Percentiles rank a stretch among this genome's conserved stretches.
Evolutionary conservation across 2,888 invertebrate genomes (phyloP).

Genomic region (Drosophila vallismaia): DNA sequence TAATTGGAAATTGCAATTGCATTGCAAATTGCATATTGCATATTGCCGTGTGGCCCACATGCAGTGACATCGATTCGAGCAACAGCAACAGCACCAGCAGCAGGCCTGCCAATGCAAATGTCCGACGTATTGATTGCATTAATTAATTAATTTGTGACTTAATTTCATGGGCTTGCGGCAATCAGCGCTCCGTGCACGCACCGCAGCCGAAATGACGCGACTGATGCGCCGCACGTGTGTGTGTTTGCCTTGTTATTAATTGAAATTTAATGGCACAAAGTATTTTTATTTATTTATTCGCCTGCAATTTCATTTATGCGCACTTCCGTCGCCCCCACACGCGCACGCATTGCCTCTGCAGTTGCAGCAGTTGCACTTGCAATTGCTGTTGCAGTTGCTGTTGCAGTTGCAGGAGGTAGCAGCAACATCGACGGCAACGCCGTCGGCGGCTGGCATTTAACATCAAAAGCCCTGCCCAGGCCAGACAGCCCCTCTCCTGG

Average conservation of each 20-base stretch:
- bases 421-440: conserved; percentile 16
- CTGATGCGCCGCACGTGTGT: conserved; percentile 66
- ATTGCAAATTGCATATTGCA: conserved; percentile 68
- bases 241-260: conserved; percentile 81
- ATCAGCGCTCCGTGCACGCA: conserved; percentile 72
- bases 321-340: conserved; percentile 65
- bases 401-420: conserved; percentile 57
- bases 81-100: neutral
- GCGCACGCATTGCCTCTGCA: conserved; percentile 2
- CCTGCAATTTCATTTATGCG: conserved; percentile 77
- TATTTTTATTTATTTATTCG: conserved; percentile 79
- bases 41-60: conserved; percentile 55
- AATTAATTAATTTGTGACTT: conserved; percentile 80
- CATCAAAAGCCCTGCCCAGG: conserved; percentile 65
- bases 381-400: conserved; percentile 78
- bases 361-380: conserved; percentile 39
- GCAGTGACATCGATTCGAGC: conserved; percentile 37
- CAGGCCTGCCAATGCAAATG: conserved; percentile 65
- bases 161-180: conserved; percentile 80
- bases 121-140: conserved; percentile 81
- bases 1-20: conserved; percentile 70
- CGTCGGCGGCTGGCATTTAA: conserved; percentile 60
- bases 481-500: neutral
- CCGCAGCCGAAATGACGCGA: conserved; percentile 61
- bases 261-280: conserved; percentile 82